Base-by-base conservation (phyloP, 2,113 vertebrate species). In the Mustela nigripes region DNA sequence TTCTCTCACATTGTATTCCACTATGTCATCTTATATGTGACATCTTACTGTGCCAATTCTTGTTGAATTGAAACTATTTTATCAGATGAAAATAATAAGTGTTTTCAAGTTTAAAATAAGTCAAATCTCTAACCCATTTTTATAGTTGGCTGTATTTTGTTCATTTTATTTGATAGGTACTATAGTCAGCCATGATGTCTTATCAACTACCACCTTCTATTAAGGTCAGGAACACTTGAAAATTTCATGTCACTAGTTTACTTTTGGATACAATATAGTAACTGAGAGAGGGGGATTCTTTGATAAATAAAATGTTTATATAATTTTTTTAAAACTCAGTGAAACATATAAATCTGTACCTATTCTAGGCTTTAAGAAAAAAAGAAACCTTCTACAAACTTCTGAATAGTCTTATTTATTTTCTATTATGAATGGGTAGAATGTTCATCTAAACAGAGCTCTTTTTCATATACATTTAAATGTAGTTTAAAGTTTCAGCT, bases 271-370 rank as follows among this genome's bases (percentile, higher is more conserved):
- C 2, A 91, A 31, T 69, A 62, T 6, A 11, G 7, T 56, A 36
- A 50, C 36, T 81, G 36, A 95, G 7, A 81, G 45, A 81, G 14
- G 90, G 11, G 33, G 15, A 3, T 81, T 74, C 22, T 93, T 92
- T 89, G 26, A 85, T 73, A 82, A 96, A 69, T 83, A 74, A 81
- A 33, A 71, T 31, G 16, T 53, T 90, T 76, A 48, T 14, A 31
- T 79, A n/a, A 86, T 83, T 86, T 80, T 80, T 88, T 88, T 80
- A 86, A 93, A 95, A 84, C 80, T 90, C 31, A 87, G 53, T 18
- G 12, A 84, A 26, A 15, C 21, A 45, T 58, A 36, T 50, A 87
- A 45, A 89, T 87, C n/a, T 93, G 36, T 88, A 69, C 26, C 21
- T 95, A 28, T 60, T 94, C 12, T 73, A 62, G 69, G 15, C 9